phyloP scores from a whole-genome alignment of 2,797 vertebrate genomes.

The Artibeus lituratus region DNA sequence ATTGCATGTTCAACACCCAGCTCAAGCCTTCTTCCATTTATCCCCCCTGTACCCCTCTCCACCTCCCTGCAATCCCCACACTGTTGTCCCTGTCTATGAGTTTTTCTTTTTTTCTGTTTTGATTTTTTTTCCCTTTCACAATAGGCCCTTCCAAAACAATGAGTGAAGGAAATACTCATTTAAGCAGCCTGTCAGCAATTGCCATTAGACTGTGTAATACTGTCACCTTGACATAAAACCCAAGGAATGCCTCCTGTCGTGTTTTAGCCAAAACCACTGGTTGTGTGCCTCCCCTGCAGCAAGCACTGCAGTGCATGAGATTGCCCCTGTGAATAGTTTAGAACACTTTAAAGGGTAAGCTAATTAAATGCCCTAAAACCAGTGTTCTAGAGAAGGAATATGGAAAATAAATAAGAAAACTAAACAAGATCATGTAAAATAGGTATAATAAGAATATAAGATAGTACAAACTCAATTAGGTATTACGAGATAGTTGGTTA shows the following conservation, averaged over 20 bases:
- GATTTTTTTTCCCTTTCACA: conserved; percentile 15
- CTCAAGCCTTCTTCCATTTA: neutral
- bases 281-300: conserved; percentile 78
- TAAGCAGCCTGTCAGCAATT: conserved; percentile 83
- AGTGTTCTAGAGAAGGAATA: neutral
- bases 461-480: neutral
- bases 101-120: neutral
- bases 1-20: neutral
- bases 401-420: neutral
- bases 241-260: conserved; percentile 84
- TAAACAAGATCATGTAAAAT: neutral
- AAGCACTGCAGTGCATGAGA: conserved; percentile 67
- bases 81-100: neutral
- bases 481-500: neutral
- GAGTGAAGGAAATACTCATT: conserved; percentile 87
- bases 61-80: neutral
- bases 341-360: conserved; percentile 81
- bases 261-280: conserved; percentile 80
- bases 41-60: neutral
- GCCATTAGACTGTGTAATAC: neutral
- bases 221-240: conserved; percentile 75
- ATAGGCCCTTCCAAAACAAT: conserved; percentile 53
- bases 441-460: neutral
- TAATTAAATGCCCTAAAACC: conserved; percentile 75
- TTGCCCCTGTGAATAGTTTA: conserved; percentile 80